phyloP scores from a whole-genome alignment of 2,113 vertebrate genomes.

The Neodon shergylaensis region DNA sequence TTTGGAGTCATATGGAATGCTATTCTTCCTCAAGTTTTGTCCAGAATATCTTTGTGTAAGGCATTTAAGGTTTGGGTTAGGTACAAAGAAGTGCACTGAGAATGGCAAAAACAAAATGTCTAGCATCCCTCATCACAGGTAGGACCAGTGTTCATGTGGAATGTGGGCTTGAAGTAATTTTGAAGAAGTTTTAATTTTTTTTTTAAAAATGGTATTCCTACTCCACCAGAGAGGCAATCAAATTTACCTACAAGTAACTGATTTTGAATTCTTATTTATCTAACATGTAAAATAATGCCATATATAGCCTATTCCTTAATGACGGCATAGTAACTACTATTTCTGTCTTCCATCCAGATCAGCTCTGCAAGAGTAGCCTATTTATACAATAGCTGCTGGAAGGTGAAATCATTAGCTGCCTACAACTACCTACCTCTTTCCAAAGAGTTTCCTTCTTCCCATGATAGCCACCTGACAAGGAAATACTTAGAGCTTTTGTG shows the following conservation, averaged over 20 bases:
- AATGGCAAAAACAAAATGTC: neutral
- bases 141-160: neutral
- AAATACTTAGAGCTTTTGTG: neutral
- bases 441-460: neutral
- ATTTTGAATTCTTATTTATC: neutral
- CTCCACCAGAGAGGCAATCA: neutral
- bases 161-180: neutral
- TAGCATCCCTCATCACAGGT: neutral
- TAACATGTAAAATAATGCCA: neutral
- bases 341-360: neutral
- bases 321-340: neutral
- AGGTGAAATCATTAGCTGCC: neutral
- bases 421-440: neutral
- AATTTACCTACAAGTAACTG: neutral
- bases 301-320: neutral
- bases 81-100: neutral
- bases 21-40: neutral
- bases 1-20: neutral
- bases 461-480: neutral
- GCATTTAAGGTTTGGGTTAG: neutral
- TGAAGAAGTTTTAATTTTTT: neutral
- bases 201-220: neutral
- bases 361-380: neutral
- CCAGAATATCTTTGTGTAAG: neutral
- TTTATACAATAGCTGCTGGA: neutral